Evolutionary conservation across 2,888 invertebrate genomes (phyloP), one percentile per base, ranked within the genome.

Genomic region (Sycophila texana): DNA sequence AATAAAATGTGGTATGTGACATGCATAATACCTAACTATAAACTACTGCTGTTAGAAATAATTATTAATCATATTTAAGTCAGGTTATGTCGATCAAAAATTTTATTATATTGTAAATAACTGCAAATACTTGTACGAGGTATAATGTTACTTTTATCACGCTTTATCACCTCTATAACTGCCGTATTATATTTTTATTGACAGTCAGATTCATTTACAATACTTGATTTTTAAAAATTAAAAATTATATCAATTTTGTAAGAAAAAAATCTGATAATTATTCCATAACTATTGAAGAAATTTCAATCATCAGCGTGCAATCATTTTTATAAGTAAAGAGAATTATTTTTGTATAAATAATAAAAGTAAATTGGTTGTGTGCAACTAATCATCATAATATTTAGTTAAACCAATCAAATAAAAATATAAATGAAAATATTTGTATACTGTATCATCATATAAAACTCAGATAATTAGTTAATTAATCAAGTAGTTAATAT

Each of bases 281-380:
- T 65, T 65, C 16, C 16, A 39, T 49, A 74, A 49, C 47, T 58
- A 47, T 74, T 66, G 14, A 13, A 5, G 66, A 63, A 22, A 66
- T 58, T 20, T 65, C 16, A 53, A 66, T 65, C 47, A 57, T 58
- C 65, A 63, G 53, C 73, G 20, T 63, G 53, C 73, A 63, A 73
- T 63, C 63, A 74, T 65, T 73, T 16, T 66, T 49, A 26, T 39
- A 39, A 39, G 39, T 58, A 63, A n/a, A 74, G 60, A 60, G 47
- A 74, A 20, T 74, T 74, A 76, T 70, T 70, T 68, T 76, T 76
- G 47, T 76, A 76, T 67, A 67, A 67, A 75, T 51, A 51, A 71
- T 72, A 63, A 60, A 39, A 30, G 51, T 73, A 65, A 16, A 55
- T 73, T 73, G 55, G 39, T 73, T 73, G 39, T 65, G 39, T 39